Evolutionary conservation across 2,113 vertebrate genomes (phyloP).

Genomic region (Oryzias woworae): DNA sequence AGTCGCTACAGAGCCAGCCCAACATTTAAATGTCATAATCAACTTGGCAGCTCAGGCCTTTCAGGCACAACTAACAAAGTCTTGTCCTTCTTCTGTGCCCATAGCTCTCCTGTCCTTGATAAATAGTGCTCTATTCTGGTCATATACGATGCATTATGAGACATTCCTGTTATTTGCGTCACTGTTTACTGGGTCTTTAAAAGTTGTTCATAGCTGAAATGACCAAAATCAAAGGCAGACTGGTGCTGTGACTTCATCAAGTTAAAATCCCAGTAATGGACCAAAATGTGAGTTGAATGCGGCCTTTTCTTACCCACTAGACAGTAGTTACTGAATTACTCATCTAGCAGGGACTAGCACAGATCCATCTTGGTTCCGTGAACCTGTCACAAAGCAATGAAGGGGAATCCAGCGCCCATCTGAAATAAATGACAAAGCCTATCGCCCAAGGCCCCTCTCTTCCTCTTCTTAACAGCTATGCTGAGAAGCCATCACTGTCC

Average conservation of each 20-base stretch:
- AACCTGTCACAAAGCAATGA: slow-evolving; percentile 76
- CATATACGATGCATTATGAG: slow-evolving; percentile 33
- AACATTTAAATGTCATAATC: slow-evolving; percentile 34
- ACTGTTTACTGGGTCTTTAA: slow-evolving; percentile 25
- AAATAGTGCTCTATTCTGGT: slow-evolving; percentile 30
- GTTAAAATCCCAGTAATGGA: slow-evolving; percentile 32
- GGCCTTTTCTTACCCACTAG: slow-evolving; percentile 55
- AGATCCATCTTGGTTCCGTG: slow-evolving; percentile 76
- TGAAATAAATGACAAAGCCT: slow-evolving; percentile 86
- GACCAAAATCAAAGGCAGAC: slow-evolving; percentile 36
- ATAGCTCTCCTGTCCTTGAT: slow-evolving; percentile 39
- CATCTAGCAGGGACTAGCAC: slow-evolving; percentile 61
- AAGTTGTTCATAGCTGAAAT: slow-evolving; percentile 17
- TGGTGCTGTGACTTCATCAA: slow-evolving; percentile 6
- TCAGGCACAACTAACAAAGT: slow-evolving; percentile 36
- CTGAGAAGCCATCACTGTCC: slow-evolving; percentile 87
- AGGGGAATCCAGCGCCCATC: slow-evolving; percentile 77
- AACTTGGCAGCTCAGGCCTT: slow-evolving; percentile 32
- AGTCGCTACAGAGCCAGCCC: slow-evolving; percentile 7
- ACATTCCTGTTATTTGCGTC: slow-evolving; percentile 48
- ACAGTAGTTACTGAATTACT: slow-evolving; percentile 78
- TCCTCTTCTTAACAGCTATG: slow-evolving; percentile 80
- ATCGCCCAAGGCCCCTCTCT: slow-evolving; percentile 84
- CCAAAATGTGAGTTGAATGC: slow-evolving; percentile 30
- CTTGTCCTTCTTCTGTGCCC: slow-evolving; percentile 36